Conservation (phyloP, 2,888 invertebrate species). For the Drosophila meridionalis region DNA sequence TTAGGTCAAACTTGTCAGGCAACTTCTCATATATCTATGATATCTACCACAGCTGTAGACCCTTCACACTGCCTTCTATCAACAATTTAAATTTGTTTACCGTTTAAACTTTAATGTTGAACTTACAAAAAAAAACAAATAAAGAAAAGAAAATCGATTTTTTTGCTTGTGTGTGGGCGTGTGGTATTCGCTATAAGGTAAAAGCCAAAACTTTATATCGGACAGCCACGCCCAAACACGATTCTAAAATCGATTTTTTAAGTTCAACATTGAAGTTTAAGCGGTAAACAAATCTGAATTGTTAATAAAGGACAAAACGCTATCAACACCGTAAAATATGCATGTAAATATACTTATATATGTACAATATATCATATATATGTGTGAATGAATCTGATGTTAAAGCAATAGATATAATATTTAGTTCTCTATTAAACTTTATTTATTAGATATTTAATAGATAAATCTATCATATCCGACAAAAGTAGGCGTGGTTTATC, state of each 20-base stretch:
- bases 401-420: neutral
- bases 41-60: too few relatives aligned
- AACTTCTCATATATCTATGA: too few relatives aligned
- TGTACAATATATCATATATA: too few relatives aligned
- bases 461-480: too few relatives aligned
- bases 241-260: neutral
- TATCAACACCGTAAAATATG: neutral
- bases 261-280: neutral
- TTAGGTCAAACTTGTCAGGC: too few relatives aligned
- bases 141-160: neutral
- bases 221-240: neutral
- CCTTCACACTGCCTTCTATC: neutral
- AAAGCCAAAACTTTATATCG: neutral
- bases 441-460: neutral
- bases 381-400: too few relatives aligned
- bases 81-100: neutral
- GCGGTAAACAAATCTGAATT: neutral
- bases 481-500: too few relatives aligned
- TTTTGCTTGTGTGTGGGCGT: neutral
- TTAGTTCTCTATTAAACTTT: neutral
- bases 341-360: neutral
- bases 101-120: neutral
- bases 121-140: too few relatives aligned
- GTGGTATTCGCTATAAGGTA: neutral
- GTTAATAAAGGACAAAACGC: neutral